Base-by-base conservation (phyloP, 2,888 invertebrate genomes). In the Buathra laborator region DNA sequence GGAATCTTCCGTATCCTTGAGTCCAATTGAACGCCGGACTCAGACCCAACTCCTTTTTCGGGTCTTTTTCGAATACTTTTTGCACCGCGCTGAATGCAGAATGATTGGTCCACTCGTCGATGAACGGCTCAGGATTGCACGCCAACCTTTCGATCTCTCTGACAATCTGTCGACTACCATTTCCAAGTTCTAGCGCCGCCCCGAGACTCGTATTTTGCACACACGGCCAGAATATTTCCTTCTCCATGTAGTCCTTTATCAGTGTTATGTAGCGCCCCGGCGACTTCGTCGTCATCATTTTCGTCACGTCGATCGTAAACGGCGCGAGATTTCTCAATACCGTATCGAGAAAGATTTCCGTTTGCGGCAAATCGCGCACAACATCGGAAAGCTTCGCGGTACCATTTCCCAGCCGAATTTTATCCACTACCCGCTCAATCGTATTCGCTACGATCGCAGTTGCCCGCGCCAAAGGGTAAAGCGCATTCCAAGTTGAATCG, bases 141-240 rank as follows among this genome's bases (percentile, higher is more conserved):
- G 95, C 86, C 12, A 95, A 87, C 0, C 92, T 94, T 87, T 96
- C 95, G 12, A 95, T 83, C 6, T 94, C 94, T 7, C 83, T 89
- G 7, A 95, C 89, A 0, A 95, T 94, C 2, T 90, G 90, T n/a
- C 90, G 92, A 0, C 90, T 93, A 12, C 91, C 92, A n/a, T 86
- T 86, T 43, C 91, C 89, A 0, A 91, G 89, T 12, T 92, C 89
- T 29, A 95, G 86, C 9, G 94, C 86, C 0, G 91, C 90, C 0
- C 94, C 92, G 10, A 95, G 71, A 76, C 95, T 94, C 51, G 91
- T 90, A 1, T 89, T 87, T 9, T 79, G 46, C 7, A 94, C 92
- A 84, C 95, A 95, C 0, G 95, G 95, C 95, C 95, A 95, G 0
- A 94, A 88, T 0, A 93, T 91, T 0, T 94, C 93, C 0, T 93